phyloP scores from a whole-genome alignment of 2,888 invertebrate species.

The Arenicola marina region DNA sequence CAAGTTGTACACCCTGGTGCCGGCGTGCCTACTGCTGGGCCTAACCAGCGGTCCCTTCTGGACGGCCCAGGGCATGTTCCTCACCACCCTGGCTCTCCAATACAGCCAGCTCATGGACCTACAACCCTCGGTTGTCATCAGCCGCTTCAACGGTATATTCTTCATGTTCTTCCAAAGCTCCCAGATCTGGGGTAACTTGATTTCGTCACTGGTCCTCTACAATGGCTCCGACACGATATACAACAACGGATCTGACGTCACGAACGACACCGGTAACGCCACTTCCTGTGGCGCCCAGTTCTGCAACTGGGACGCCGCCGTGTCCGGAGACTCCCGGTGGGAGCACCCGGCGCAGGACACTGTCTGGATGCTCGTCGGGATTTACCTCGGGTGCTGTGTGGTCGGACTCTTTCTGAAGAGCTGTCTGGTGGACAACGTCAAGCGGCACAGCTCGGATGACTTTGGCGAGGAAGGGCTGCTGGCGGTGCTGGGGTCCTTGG shows the following conservation, averaged over 20 bases:
- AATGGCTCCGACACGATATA: too few relatives aligned
- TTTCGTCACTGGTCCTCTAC: background rate
- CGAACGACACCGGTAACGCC: too few relatives aligned
- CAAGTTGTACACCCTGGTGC: constrained; percentile 45
- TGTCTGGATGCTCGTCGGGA: background rate
- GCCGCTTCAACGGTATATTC: constrained; percentile 4
- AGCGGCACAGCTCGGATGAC: background rate
- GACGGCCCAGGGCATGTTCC: constrained; percentile 54
- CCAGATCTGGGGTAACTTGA: background rate
- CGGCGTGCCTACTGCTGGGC: constrained; percentile 48
- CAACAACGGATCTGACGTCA: too few relatives aligned
- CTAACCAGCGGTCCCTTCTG: constrained; percentile 51
- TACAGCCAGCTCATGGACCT: constrained; percentile 40
- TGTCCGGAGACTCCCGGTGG: too few relatives aligned
- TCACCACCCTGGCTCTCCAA: constrained; percentile 51
- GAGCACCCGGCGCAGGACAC: background rate
- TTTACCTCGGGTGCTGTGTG: background rate
- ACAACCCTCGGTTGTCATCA: background rate
- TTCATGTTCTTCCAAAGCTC: background rate
- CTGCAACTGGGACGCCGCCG: too few relatives aligned
- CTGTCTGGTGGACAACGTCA: background rate
- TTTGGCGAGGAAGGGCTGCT: background rate
- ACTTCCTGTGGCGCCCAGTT: too few relatives aligned
- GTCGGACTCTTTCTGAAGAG: background rate
- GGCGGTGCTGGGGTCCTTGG: background rate